Evolutionary conservation across 2,888 invertebrate species (phyloP), one percentile per base, ranked within the genome.

Genomic region (Latheticus oryzae): DNA sequence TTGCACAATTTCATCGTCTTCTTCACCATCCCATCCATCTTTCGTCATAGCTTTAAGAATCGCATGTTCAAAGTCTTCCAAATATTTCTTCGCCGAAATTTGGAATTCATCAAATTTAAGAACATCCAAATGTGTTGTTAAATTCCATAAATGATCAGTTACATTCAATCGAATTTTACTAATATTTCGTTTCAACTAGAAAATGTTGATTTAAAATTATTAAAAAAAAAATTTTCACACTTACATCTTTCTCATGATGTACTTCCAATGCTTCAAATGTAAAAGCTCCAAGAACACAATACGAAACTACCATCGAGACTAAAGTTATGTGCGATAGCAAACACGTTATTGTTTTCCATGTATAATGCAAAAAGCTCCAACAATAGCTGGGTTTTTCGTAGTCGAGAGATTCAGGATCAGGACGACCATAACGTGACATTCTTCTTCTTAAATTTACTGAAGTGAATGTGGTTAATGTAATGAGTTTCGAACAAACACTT

Each of bases 261-360:
- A 85, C 83, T 74, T 94, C 93, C 54, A 94, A 81, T 40, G 83
- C 82, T 77, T 89, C 88, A 79, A 95, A 95, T 56, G 92, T 88
- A 74, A 89, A 88, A 8, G 94, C 94, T 4, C 95, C 95, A 51
- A 93, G 85, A 69, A 94, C 85, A 80, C 94, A 94, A 80, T 95
- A 95, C 17, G 91, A 89, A 61, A 95, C 92, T 66, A 95, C 95
- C 75, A 94, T 81, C 58, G 92, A 88, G 68, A 95, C 88, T 71
- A 95, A 85, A 69, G 92, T 89, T 71, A 94, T 89, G 81, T 95
- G 95, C 0, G 93, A 92, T 74, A 94, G 90, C 66, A 95, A 84
- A 79, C 93, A 94, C 48, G 91, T 90, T 75, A 90, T 85, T 32
- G 91, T 85, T 79, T 89, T 89, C 87, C 91, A 91, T 32, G 88